These are phyloP conservation scores for Aelia acuminata DNA, from an alignment of 2,888 invertebrate genomes.

Conservation along the genomic window DNA sequence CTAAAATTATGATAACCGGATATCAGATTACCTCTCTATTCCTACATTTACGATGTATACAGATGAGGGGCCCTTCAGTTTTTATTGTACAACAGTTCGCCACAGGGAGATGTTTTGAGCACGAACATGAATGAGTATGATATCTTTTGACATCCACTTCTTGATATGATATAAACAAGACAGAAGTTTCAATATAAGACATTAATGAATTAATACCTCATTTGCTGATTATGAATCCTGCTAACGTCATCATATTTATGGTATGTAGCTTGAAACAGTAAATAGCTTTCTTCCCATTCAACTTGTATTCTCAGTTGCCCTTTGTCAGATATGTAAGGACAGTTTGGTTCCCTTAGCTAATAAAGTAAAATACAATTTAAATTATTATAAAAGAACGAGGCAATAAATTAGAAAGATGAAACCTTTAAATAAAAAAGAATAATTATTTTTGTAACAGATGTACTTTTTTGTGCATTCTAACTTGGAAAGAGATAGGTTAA, in stretches of 20 bases:
- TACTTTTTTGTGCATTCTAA: no score
- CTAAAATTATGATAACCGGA: no score
- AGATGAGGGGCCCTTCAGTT: no score
- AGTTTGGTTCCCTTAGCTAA: constrained; percentile 76
- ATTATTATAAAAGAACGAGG: neutral
- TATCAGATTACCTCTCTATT: no score
- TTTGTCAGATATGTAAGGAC: constrained; percentile 80
- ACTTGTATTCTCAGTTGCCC: constrained; percentile 82
- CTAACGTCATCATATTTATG: constrained; percentile 87
- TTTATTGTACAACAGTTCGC: no score
- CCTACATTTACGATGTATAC: no score
- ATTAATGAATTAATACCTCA: constrained; percentile 74
- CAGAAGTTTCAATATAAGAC: neutral
- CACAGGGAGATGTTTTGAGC: constrained; percentile 15
- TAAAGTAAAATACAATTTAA: neutral
- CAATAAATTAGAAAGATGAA: neutral
- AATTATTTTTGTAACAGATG: no score
- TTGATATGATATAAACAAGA: neutral
- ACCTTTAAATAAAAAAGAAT: no score
- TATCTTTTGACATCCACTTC: no score
- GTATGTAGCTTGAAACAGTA: constrained; percentile 85
- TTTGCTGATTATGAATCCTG: constrained; percentile 85
- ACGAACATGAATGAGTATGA: no score
- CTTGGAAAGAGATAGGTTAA: no score
- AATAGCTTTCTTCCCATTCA: constrained; percentile 86